Evolutionary conservation across 2,888 invertebrate species (phyloP).

Genomic region (Drosophila percnosoma): DNA sequence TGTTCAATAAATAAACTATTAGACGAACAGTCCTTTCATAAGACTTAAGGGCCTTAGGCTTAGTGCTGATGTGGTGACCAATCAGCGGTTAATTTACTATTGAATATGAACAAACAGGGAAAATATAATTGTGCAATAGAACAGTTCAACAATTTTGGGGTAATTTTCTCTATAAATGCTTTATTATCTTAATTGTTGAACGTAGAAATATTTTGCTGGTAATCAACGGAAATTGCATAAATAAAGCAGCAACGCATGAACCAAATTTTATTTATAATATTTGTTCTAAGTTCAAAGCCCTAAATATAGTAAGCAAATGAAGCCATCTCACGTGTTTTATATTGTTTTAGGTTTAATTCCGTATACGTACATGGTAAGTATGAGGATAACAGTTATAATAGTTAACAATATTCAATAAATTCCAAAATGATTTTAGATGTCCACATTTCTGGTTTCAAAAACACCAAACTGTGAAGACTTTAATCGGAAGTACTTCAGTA

Average conservation of each 20-base stretch:
- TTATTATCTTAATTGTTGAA: background rate
- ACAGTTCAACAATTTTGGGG: background rate
- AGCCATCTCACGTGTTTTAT: background rate
- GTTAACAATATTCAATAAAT: background rate
- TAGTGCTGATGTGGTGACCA: background rate
- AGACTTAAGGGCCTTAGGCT: background rate
- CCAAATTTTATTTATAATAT: background rate
- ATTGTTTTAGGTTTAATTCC: background rate
- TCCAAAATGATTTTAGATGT: conserved; percentile 13
- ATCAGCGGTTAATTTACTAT: background rate
- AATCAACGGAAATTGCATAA: background rate
- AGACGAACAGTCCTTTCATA: too few relatives aligned
- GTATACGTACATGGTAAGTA: conserved; percentile 2
- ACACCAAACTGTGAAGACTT: conserved; percentile 37
- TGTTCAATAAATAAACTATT: background rate
- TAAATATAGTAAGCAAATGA: background rate
- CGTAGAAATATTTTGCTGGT: background rate
- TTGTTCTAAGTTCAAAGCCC: background rate
- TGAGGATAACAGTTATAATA: background rate
- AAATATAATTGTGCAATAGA: background rate
- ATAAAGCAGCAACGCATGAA: background rate
- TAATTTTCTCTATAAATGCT: background rate
- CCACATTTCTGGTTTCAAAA: conserved; percentile 17
- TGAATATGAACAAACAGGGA: background rate
- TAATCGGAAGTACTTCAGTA: conserved; percentile 39